phyloP scores from a whole-genome alignment of 1,140 invertebrate species.

The Drosophila burlai region DNA sequence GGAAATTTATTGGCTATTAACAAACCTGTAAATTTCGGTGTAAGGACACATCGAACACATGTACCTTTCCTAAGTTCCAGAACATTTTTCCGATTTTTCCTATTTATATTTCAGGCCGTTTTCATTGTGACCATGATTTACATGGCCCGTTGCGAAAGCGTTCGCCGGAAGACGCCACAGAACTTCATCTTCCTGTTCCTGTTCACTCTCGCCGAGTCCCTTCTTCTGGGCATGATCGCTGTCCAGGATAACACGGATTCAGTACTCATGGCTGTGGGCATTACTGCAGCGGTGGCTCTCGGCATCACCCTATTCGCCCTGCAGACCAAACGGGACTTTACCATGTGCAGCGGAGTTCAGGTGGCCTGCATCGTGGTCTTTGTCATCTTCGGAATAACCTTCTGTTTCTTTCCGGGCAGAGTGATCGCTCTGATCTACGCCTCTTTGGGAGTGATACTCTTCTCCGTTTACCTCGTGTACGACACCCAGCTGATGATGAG shows the following conservation, averaged over 20 bases:
- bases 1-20: not conserved
- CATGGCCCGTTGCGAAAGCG: slow-evolving; percentile 94
- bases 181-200: slow-evolving; percentile 96
- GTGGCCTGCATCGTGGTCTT: slow-evolving; percentile 92
- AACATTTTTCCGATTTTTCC: not conserved
- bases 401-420: slow-evolving; percentile 89
- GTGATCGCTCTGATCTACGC: slow-evolving; percentile 91
- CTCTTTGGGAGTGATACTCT: slow-evolving; percentile 91
- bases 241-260: slow-evolving; percentile 87
- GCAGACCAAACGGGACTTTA: slow-evolving; percentile 97
- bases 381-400: slow-evolving; percentile 92
- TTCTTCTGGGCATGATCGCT: slow-evolving; percentile 90
- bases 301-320: slow-evolving; percentile 96
- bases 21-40: not conserved
- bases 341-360: slow-evolving; percentile 91
- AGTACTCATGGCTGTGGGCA: slow-evolving; percentile 89
- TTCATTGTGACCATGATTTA: slow-evolving; percentile 92
- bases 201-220: slow-evolving; percentile 93
- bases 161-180: slow-evolving; percentile 93
- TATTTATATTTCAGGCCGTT: slow-evolving; percentile 76
- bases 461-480: slow-evolving; percentile 90
- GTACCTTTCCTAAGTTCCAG: not conserved
- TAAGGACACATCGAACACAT: too few species aligned
- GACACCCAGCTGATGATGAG: slow-evolving; percentile 97
- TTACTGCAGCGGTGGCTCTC: slow-evolving; percentile 92